Evolutionary conservation across 2,888 invertebrate genomes (phyloP).

Genomic region (Pyrgus malvae): DNA sequence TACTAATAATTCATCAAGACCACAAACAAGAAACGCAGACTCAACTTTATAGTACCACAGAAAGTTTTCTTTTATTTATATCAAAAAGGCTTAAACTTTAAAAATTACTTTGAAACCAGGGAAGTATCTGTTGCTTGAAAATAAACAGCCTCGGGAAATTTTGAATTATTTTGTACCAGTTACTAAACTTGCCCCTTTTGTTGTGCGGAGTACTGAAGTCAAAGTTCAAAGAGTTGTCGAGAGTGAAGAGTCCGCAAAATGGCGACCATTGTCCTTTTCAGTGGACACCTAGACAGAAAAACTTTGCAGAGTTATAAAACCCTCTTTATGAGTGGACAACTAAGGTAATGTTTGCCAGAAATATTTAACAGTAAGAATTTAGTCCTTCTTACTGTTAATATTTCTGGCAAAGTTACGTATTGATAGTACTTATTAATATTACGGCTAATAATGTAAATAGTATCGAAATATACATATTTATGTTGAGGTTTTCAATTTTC

Average conservation of each 20-base stretch:
- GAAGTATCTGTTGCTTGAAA: background rate
- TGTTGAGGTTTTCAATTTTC: no score
- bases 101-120: background rate
- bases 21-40: no score
- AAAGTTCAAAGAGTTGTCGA: constrained; percentile 22
- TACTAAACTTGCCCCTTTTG: constrained; percentile 9
- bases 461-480: no score
- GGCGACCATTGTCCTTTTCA: constrained; percentile 17
- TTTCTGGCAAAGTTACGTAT: no score
- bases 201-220: background rate
- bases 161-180: constrained; percentile 2
- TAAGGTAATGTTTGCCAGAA: no score
- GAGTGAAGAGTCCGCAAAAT: constrained; percentile 17
- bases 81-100: background rate
- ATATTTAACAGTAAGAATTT: no score
- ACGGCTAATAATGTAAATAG: no score
- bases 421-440: no score
- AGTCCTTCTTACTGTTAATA: no score
- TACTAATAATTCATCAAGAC: no score
- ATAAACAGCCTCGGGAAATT: background rate
- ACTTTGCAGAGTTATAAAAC: constrained; percentile 16
- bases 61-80: no score
- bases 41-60: no score
- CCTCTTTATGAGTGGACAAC: background rate
- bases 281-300: constrained; percentile 7